phyloP scores from a whole-genome alignment of 2,797 vertebrate genomes.

The Poeciliopsis paucimaculata region DNA sequence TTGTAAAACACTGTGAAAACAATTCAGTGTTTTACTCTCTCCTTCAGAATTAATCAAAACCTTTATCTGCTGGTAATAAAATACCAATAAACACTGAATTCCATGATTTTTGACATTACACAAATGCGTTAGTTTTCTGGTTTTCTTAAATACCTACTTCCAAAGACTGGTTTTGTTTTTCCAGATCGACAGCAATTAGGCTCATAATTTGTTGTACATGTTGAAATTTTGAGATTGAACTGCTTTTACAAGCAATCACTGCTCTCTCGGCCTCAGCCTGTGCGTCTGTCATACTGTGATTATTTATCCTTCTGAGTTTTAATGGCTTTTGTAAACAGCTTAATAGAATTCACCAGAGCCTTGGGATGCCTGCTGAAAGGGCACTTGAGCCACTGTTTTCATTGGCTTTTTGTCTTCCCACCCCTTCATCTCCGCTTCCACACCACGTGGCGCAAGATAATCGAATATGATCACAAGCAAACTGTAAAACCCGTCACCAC shows the following conservation, averaged over 20 bases:
- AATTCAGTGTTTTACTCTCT: too few relatives aligned
- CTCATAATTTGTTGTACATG: conserved; percentile 35
- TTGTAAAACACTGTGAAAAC: too few relatives aligned
- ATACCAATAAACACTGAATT: too few relatives aligned
- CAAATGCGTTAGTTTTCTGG: too few relatives aligned
- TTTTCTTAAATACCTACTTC: conserved; percentile 11
- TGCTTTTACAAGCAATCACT: conserved; percentile 48
- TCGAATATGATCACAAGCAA: conserved; percentile 64
- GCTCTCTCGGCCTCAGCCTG: conserved; percentile 52
- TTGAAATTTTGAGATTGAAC: conserved; percentile 48
- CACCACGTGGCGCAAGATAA: conserved; percentile 42
- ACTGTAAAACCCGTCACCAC: conserved; percentile 45
- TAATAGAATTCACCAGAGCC: conserved; percentile 65
- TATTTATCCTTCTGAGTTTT: conserved; percentile 69
- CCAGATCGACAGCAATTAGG: conserved; percentile 32
- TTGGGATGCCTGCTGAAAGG: conserved; percentile 56
- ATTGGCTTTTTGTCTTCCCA: conserved; percentile 38
- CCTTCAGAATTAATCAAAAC: too few relatives aligned
- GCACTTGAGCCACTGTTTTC: conserved; percentile 59
- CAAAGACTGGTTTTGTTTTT: conserved; percentile 45
- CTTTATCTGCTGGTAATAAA: too few relatives aligned
- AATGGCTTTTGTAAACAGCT: conserved; percentile 66
- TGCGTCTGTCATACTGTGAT: conserved; percentile 57
- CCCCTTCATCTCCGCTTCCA: conserved; percentile 40
- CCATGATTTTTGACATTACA: too few relatives aligned